Percentiles rank a stretch among this genome's conserved stretches.
Evolutionary conservation across 2,888 invertebrate genomes (phyloP).

Genomic region (Stenotaenia linearis): DNA sequence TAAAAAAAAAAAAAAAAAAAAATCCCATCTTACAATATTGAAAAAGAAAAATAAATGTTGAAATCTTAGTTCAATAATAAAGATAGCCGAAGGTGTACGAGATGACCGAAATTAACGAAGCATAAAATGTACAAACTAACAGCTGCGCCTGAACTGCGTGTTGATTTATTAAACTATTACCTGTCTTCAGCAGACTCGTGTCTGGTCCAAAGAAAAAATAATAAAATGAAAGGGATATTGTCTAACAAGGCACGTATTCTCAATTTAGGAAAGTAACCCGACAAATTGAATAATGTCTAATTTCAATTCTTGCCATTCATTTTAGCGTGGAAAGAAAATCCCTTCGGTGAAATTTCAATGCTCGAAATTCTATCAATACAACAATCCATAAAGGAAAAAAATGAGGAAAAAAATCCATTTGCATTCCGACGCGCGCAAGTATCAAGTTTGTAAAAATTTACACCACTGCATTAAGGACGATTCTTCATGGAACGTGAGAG

Average conservation of each 20-base stretch:
- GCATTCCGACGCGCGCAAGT: not conserved
- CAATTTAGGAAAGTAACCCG: not conserved
- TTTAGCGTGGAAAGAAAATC: not conserved
- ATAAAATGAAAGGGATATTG: not conserved
- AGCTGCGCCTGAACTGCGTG: not conserved
- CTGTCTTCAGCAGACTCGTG: not conserved
- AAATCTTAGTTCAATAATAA: not conserved
- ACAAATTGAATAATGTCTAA: constrained; percentile 22
- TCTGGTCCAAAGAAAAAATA: not conserved
- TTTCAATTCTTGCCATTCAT: constrained; percentile 15
- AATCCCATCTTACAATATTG: no score
- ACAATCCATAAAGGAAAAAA: not conserved
- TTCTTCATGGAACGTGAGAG: not conserved
- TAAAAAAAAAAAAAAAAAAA: no score
- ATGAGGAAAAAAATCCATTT: not conserved
- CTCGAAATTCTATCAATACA: constrained; percentile 13
- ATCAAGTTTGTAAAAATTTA: constrained; percentile 24
- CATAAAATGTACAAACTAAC: constrained; percentile 4
- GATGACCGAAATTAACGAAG: constrained; percentile 2
- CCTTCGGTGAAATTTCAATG: not conserved
- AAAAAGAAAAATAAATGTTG: not conserved
- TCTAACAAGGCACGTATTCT: constrained; percentile 4
- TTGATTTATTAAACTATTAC: constrained; percentile 26
- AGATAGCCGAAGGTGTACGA: not conserved
- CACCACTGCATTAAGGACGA: constrained; percentile 8